Evolutionary conservation across 2,113 vertebrate genomes (phyloP).

Genomic region (Neoarius graeffei): DNA sequence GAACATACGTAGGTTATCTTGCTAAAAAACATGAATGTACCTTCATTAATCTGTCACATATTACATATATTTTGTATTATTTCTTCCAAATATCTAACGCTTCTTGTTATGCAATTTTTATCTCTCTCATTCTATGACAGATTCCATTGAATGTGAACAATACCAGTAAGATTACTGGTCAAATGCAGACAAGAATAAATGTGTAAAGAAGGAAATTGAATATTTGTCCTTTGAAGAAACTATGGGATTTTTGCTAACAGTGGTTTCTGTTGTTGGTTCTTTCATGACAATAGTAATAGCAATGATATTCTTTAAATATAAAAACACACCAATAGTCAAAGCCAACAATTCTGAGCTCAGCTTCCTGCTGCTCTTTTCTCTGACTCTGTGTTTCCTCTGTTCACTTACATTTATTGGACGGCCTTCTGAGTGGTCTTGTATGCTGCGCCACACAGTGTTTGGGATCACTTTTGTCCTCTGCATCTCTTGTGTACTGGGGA

Average conservation of each 20-base stretch:
- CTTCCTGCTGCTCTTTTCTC: too few relatives aligned
- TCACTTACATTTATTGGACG: too few relatives aligned
- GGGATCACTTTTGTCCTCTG: too few relatives aligned
- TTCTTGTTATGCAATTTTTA: not conserved
- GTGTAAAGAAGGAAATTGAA: not conserved
- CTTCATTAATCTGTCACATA: not conserved
- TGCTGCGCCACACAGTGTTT: too few relatives aligned
- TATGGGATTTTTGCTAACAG: slow-evolving; percentile 2
- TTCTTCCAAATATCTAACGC: not conserved
- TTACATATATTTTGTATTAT: not conserved
- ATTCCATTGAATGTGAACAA: not conserved
- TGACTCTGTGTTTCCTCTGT: too few relatives aligned
- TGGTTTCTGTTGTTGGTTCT: not conserved
- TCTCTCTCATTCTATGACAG: not conserved
- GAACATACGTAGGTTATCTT: not conserved
- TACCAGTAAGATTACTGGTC: not conserved
- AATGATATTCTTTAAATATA: too few relatives aligned
- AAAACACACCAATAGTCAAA: too few relatives aligned
- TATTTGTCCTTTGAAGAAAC: too few relatives aligned
- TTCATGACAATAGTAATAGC: not conserved
- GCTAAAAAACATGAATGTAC: not conserved
- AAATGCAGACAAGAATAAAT: not conserved
- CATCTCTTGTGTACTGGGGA: too few relatives aligned
- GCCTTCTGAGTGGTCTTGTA: too few relatives aligned
- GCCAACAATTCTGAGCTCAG: too few relatives aligned